phyloP scores from a whole-genome alignment of 2,888 invertebrate genomes.

The Cataglyphis livida region DNA sequence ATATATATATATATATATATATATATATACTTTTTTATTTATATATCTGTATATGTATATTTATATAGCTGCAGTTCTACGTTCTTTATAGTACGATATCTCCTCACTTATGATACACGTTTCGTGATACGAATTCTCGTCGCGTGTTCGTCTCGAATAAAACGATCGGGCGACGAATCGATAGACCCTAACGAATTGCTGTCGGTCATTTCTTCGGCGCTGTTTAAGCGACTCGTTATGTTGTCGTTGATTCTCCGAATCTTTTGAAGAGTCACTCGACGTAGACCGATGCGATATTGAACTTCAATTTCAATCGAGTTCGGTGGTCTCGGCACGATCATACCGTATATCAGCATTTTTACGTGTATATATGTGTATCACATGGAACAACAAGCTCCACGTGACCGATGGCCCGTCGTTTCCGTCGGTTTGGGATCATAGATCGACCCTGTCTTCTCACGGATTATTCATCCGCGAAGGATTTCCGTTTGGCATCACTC shows the following conservation, averaged over 20 bases:
- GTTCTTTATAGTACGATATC: conserved; percentile 26
- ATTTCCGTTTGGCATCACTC: conserved; percentile 50
- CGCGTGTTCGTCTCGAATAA: conserved; percentile 23
- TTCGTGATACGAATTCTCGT: conserved; percentile 9
- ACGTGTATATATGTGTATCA: conserved; percentile 10
- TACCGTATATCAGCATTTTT: conserved; percentile 33
- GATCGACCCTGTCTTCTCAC: conserved; percentile 23
- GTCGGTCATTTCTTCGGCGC: neutral
- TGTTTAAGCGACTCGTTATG: conserved; percentile 22
- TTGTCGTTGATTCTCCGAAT: conserved; percentile 30
- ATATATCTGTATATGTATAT: conserved; percentile 51
- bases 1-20: conserved; percentile 2
- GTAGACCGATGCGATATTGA: conserved; percentile 58
- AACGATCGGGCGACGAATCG: conserved; percentile 23
- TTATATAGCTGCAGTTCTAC: conserved; percentile 48
- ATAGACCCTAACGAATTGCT: conserved; percentile 25
- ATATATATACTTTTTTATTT: conserved; percentile 35
- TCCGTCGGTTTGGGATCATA: conserved; percentile 4
- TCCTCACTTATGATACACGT: conserved; percentile 42
- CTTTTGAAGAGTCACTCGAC: conserved; percentile 37
- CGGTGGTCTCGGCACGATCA: conserved; percentile 47
- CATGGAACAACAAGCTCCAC: conserved; percentile 37
- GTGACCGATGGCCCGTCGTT: conserved; percentile 35
- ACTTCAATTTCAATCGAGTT: conserved; percentile 52
- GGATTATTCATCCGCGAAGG: conserved; percentile 17